Conservation (phyloP, 2,113 vertebrate species). For the Rhombomys opimus region DNA sequence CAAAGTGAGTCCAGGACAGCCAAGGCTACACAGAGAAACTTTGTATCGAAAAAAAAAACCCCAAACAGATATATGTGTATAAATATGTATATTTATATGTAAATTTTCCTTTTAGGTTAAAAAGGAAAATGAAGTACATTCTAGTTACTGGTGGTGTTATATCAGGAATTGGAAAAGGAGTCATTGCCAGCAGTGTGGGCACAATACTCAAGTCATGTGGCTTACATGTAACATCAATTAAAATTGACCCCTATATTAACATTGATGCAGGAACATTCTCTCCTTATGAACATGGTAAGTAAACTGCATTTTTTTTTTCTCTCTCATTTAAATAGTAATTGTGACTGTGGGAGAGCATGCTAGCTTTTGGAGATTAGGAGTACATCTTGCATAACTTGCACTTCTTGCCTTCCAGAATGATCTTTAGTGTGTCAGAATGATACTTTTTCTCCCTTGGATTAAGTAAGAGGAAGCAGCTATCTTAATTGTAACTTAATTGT, state of each 20-base stretch:
- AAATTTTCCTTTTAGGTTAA: constrained; percentile 66
- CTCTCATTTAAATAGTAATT: background rate
- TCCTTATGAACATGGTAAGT: constrained; percentile 96
- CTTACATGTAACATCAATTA: constrained; percentile 96
- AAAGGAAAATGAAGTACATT: constrained; percentile 95
- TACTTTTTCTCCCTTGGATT: constrained; percentile 45
- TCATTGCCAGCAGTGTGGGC: constrained; percentile 97
- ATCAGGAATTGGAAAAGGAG: constrained; percentile 98
- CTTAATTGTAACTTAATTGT: background rate
- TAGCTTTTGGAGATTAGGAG: background rate
- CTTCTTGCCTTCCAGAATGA: constrained; percentile 25
- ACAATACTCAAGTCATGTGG: constrained; percentile 98
- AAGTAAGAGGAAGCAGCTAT: background rate
- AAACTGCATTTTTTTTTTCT: background rate
- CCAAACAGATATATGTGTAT: background rate
- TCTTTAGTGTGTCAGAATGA: background rate
- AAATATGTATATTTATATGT: background rate
- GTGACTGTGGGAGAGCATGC: background rate
- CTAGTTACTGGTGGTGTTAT: constrained; percentile 98
- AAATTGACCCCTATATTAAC: constrained; percentile 98
- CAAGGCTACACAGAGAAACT: too few relatives aligned
- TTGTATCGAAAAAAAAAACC: too few relatives aligned
- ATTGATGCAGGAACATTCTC: constrained; percentile 98
- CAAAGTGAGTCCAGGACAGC: too few relatives aligned
- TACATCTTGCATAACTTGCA: background rate